Base-by-base conservation (phyloP, 2,888 invertebrate species). In the Sminthurides aquaticus region DNA sequence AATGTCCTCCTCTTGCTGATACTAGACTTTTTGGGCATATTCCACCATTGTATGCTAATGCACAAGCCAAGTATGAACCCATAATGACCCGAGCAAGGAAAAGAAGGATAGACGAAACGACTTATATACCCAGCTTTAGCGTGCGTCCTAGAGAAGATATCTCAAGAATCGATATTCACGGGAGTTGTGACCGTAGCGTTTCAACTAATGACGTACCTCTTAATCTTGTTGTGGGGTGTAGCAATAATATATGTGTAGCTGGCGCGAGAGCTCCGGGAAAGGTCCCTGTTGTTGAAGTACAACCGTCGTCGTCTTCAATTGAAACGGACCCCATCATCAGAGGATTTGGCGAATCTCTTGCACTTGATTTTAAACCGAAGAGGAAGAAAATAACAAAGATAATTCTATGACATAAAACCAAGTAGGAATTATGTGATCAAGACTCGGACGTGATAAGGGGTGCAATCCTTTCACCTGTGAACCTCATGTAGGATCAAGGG, bases 41-140 rank as follows among this genome's bases (percentile, higher is more conserved):
- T 24, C 64, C 64, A 22, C 64, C 64, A 48, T 58, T 67, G 55
- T 43, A 28, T 62, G 48, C 59, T 56, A 24, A 66, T n/a, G 60
- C 66, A 26, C 54, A 49, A 52, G 55, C 66, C 49, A 71, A 70
- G 25, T 71, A 67, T 57, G 74, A 74, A 52, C 74, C 74, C 0
- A 74, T 74, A 11, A 74, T 74, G 74, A 74, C 74, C 11, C 64
- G 74, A n/a, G 57, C 74, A 2, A 64, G 74, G 57, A 74, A 74
- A 61, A 66, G 74, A 26, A 69, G 69, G 57, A 71, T 71, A 65
- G 72, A 74, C 57, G 59, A 64, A 57, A 60, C n/a, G 20, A 24
- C 22, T 25, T 22, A 49, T 49, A 25, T 49, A 43, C 25, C n/a
- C 24, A 59, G 24, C 25, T n/a, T 20, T 59, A 15, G 5, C 49